These are phyloP conservation scores for Dicrurus megarhynchus DNA, from an alignment of 2,113 vertebrate species.

Conservation along the genomic window DNA sequence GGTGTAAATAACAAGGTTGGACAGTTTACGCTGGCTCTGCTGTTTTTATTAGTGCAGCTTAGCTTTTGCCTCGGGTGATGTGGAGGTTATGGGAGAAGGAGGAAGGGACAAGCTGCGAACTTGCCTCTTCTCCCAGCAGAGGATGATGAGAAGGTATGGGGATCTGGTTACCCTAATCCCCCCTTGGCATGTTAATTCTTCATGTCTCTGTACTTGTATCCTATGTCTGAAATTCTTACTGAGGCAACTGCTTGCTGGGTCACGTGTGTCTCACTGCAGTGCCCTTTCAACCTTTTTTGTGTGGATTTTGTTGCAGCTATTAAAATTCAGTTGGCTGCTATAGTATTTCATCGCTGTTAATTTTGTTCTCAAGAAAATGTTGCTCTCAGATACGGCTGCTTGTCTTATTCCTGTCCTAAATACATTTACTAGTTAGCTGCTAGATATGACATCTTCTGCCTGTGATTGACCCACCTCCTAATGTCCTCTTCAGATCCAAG, in stretches of 20 bases:
- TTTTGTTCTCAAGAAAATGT: background rate
- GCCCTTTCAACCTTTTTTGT: background rate
- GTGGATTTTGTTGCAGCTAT: background rate
- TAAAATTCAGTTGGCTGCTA: background rate
- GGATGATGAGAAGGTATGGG: background rate
- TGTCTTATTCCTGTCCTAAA: background rate
- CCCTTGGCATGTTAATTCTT: background rate
- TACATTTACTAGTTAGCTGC: background rate
- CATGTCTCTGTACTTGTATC: background rate
- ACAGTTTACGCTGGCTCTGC: slow-evolving; percentile 27
- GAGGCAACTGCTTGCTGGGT: background rate
- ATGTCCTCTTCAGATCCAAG: background rate
- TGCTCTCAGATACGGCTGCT: background rate
- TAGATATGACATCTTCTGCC: background rate
- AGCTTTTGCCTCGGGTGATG: background rate
- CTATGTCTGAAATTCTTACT: background rate
- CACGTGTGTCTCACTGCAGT: background rate
- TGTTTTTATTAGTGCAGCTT: slow-evolving; percentile 43
- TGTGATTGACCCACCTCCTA: background rate
- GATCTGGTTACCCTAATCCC: slow-evolving; percentile 4
- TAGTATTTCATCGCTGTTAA: background rate
- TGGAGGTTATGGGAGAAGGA: slow-evolving; percentile 11
- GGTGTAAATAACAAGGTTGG: slow-evolving; percentile 54
- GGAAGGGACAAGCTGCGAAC: slow-evolving; percentile 3
- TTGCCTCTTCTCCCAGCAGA: background rate